Evolutionary conservation across 2,888 invertebrate genomes (phyloP).

Genomic region (Brachypterus glaber): DNA sequence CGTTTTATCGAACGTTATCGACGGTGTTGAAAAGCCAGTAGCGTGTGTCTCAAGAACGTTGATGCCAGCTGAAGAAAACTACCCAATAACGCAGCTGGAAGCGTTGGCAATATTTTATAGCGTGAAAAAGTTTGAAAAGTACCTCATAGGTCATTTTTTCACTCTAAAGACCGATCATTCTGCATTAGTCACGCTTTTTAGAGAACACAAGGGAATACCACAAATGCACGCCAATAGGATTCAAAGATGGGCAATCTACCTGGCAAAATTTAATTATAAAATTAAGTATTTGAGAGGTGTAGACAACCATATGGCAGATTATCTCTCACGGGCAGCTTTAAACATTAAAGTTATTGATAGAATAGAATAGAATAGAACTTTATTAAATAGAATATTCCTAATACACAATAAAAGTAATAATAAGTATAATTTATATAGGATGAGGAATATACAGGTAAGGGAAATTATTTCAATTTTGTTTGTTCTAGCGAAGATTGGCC

Average conservation of each 20-base stretch:
- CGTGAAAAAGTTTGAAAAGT: background rate
- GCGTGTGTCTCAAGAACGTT: constrained; percentile 13
- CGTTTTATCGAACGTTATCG: no score
- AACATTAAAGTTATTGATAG: background rate
- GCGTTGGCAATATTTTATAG: background rate
- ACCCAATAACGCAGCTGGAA: background rate
- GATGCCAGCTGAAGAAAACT: constrained; percentile 7
- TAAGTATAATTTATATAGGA: no score
- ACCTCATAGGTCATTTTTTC: background rate
- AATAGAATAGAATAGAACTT: no score
- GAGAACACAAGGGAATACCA: background rate
- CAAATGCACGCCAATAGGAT: background rate
- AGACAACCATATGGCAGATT: background rate
- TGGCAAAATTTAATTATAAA: background rate
- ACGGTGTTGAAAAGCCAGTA: constrained; percentile 8
- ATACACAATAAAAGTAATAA: no score
- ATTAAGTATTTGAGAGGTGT: background rate
- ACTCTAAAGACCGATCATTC: background rate
- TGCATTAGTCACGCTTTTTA: background rate
- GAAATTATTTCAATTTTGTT: background rate
- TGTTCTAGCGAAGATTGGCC: background rate
- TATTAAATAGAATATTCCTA: no score
- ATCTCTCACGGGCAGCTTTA: background rate
- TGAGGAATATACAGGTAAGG: constrained; percentile 1
- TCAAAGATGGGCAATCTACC: constrained; percentile 2